Conservation (phyloP, 2,888 invertebrate species). For the Campoletis raptor region DNA sequence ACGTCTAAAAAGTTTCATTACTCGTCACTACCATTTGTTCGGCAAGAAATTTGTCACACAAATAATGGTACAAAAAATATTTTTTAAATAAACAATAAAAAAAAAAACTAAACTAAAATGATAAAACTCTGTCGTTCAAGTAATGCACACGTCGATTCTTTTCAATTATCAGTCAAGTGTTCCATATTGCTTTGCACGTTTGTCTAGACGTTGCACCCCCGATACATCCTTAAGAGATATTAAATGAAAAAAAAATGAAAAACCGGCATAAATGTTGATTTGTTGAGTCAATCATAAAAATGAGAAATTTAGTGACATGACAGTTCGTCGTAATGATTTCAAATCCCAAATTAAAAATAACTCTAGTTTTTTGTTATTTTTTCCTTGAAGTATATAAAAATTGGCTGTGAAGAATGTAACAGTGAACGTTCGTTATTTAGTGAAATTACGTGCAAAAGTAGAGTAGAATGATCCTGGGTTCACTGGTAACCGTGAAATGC, state of each 20-base stretch:
- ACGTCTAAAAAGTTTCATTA: no score
- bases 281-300: not conserved
- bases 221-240: not conserved
- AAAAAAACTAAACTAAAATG: no score
- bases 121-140: no score
- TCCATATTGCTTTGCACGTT: not conserved
- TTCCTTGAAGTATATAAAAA: not conserved
- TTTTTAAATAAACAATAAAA: no score
- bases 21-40: no score
- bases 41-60: no score
- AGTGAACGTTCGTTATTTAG: not conserved
- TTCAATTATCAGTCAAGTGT: not conserved
- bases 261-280: not conserved
- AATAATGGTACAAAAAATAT: no score
- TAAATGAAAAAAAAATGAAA: not conserved
- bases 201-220: not conserved
- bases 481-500: conserved; percentile 72
- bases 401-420: not conserved
- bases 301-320: not conserved
- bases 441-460: conserved; percentile 73
- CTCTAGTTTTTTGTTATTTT: not conserved
- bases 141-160: not conserved
- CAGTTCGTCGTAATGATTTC: not conserved
- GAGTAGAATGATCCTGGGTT: conserved; percentile 78
- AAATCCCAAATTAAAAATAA: not conserved